A percentile compares a stretch with the other conserved stretches of the same genome.
phyloP scores from a whole-genome alignment of 1,140 invertebrate genomes.

The Drosophila jambulina region DNA sequence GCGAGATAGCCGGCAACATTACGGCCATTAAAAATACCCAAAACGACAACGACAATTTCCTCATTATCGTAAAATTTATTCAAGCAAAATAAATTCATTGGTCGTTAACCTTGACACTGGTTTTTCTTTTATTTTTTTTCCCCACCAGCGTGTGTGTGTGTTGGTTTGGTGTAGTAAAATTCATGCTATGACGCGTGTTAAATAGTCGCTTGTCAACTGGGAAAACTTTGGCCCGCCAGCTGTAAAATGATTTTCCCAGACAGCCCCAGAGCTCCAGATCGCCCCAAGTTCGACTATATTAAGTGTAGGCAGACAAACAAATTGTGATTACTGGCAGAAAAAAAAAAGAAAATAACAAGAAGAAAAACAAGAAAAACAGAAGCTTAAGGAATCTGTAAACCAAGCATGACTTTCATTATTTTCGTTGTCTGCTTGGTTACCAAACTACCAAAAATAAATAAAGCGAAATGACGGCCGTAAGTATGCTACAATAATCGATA shows the following conservation, averaged over 20 bases:
- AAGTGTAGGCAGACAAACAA: conserved; percentile 53
- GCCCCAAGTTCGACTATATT: conserved; percentile 47
- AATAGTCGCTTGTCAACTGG: conserved; percentile 79
- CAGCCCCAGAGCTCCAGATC: conserved; percentile 32
- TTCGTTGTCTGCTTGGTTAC: conserved; percentile 33
- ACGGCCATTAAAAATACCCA: conserved; percentile 84
- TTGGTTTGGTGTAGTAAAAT: conserved; percentile 59
- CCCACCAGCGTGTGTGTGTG: conserved; percentile 25
- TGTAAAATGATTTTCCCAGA: conserved; percentile 54
- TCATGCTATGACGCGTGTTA: conserved; percentile 79
- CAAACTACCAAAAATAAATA: conserved; percentile 43
- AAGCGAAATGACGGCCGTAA: conserved; percentile 60
- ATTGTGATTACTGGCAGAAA: conserved; percentile 66
- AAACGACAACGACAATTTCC: conserved; percentile 85
- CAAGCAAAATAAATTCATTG: conserved; percentile 85
- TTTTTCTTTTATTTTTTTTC: conserved; percentile 75
- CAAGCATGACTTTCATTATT: conserved; percentile 67
- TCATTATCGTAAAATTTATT: conserved; percentile 86
- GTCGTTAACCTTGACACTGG: conserved; percentile 85
- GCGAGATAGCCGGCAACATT: conserved; percentile 62
- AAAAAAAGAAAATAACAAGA: background rate
- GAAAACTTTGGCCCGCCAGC: conserved; percentile 44
- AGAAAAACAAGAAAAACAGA: conserved; percentile 14
- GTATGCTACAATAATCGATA: conserved; percentile 83
- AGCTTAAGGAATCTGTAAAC: conserved; percentile 37